phyloP scores from a whole-genome alignment of 2,113 vertebrate genomes.

The Anolis carolinensis region DNA sequence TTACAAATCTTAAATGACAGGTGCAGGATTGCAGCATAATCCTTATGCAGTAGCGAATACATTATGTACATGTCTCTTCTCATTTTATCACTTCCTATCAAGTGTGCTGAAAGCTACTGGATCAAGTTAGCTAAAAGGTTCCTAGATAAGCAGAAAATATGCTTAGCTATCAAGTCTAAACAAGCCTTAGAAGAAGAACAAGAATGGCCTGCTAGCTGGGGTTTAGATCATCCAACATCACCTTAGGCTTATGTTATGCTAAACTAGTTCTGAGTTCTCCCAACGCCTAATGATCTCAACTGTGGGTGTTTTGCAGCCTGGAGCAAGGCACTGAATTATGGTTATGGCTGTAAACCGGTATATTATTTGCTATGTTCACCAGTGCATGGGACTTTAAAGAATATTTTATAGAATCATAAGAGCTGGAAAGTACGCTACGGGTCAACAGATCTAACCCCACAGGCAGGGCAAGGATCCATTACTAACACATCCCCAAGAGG shows the following conservation, averaged over 20 bases:
- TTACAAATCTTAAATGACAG: background rate
- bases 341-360: background rate
- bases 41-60: background rate
- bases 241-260: background rate
- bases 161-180: conserved; percentile 4
- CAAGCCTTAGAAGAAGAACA: background rate
- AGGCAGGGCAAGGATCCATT: too few species aligned
- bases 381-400: background rate
- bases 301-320: background rate
- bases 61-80: background rate
- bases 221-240: conserved; percentile 2
- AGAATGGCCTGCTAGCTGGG: background rate
- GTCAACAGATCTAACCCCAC: too few species aligned
- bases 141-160: background rate
- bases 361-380: background rate
- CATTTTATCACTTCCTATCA: background rate
- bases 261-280: background rate
- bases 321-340: background rate
- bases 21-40: background rate
- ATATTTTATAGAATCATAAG: background rate
- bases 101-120: background rate
- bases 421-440: background rate
- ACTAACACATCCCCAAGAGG: too few species aligned
- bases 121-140: background rate
- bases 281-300: background rate